These are phyloP conservation scores for Microctonus aethiopoides DNA, from an alignment of 2,888 invertebrate genomes.

Conservation along the genomic window DNA sequence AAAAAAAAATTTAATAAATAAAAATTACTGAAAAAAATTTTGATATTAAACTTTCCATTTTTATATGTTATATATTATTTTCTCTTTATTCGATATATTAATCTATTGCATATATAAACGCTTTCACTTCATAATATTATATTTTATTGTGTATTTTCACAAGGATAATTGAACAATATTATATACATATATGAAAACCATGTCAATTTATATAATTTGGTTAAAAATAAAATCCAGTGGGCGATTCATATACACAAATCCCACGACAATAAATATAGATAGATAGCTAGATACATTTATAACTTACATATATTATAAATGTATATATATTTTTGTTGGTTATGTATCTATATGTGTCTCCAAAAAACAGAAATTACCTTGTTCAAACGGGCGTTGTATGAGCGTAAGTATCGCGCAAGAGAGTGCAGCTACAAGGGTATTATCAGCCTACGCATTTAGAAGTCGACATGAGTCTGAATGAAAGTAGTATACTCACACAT, in stretches of 20 bases:
- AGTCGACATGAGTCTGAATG: slow-evolving; percentile 40
- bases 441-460: slow-evolving; percentile 42
- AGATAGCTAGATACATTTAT: neutral
- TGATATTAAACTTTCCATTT: neutral
- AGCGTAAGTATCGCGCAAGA: slow-evolving; percentile 44
- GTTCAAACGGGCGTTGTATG: slow-evolving; percentile 37
- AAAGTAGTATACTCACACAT: slow-evolving; percentile 35
- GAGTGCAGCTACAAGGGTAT: slow-evolving; percentile 41
- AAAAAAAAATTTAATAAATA: neutral
- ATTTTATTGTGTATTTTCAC: neutral
- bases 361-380: slow-evolving; percentile 45
- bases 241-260: slow-evolving; percentile 4
- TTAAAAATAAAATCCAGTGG: slow-evolving; percentile 20
- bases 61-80: neutral
- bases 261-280: neutral
- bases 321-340: neutral
- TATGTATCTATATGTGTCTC: slow-evolving; percentile 27
- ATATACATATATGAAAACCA: neutral
- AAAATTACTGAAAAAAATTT: neutral
- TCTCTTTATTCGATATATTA: neutral
- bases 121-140: neutral
- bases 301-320: neutral
- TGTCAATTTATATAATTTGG: slow-evolving; percentile 16
- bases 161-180: slow-evolving; percentile 1
- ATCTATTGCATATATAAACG: neutral